A percentile compares a stretch with the other conserved stretches of the same genome.
Evolutionary conservation across 2,888 invertebrate species (phyloP).

Genomic region (Callosobruchus maculatus): DNA sequence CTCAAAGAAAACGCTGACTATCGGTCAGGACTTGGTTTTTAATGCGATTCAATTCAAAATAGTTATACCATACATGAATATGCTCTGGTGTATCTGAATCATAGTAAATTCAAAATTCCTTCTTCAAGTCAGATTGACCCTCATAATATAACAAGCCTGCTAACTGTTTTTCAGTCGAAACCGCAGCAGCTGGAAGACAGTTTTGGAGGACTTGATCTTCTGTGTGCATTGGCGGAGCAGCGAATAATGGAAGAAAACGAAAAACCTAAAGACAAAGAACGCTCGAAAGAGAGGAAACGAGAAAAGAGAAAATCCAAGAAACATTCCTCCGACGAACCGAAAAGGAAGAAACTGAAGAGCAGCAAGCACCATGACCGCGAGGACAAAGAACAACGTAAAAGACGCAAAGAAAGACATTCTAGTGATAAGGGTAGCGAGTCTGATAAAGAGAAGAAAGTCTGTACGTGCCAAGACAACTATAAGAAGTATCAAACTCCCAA

Average conservation of each 20-base stretch:
- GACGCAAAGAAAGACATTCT: slow-evolving; percentile 25
- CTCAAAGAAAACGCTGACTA: too few species aligned
- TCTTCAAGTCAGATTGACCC: too few species aligned
- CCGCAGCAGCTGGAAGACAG: slow-evolving; percentile 30
- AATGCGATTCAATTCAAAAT: too few species aligned
- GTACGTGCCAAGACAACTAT: slow-evolving; percentile 36
- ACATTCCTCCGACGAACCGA: slow-evolving; percentile 42
- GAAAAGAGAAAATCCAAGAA: slow-evolving; percentile 51
- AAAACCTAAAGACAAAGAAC: slow-evolving; percentile 22
- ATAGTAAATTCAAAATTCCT: too few species aligned
- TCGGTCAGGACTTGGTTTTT: too few species aligned
- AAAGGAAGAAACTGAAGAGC: slow-evolving; percentile 44
- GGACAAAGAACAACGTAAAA: slow-evolving; percentile 30
- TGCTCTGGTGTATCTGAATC: too few species aligned
- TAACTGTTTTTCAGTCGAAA: background rate
- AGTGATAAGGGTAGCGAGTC: slow-evolving; percentile 14
- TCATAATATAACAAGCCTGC: too few species aligned
- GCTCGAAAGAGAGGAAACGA: slow-evolving; percentile 37
- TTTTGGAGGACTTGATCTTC: slow-evolving; percentile 66
- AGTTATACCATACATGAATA: too few species aligned
- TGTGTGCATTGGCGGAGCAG: slow-evolving; percentile 83
- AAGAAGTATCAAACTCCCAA: slow-evolving; percentile 45
- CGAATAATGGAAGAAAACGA: slow-evolving; percentile 72
- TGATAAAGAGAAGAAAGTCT: slow-evolving; percentile 26
- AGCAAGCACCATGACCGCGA: slow-evolving; percentile 29